phyloP scores from a whole-genome alignment of 2,888 invertebrate genomes.

The Entomobrya multifasciata region DNA sequence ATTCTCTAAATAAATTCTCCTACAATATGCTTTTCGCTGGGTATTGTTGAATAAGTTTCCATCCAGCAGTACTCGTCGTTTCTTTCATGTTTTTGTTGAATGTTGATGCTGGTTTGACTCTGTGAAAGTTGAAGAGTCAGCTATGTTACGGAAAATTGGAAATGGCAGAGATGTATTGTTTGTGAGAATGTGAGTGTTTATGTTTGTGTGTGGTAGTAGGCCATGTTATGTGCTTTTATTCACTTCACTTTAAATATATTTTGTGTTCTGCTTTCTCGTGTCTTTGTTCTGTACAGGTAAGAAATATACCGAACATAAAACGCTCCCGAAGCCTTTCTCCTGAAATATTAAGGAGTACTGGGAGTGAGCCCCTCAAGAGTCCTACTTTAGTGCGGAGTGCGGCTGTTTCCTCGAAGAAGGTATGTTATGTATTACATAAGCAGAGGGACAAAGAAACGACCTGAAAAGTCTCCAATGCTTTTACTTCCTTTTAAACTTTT shows the following conservation, averaged over 20 bases:
- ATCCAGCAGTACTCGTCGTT: no score
- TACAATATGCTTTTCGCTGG: constrained; percentile 11
- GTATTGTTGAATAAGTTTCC: no score
- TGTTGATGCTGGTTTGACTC: no score
- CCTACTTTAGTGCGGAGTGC: constrained; percentile 72
- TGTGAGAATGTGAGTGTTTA: neutral
- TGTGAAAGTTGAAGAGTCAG: neutral
- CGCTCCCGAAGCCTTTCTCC: constrained; percentile 77
- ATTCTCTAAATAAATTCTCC: neutral
- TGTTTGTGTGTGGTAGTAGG: constrained; percentile 3
- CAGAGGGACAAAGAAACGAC: no score
- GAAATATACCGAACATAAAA: constrained; percentile 59
- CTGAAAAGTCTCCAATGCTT: no score
- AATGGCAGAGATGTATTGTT: constrained; percentile 44
- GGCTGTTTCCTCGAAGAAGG: constrained; percentile 52
- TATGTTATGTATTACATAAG: no score
- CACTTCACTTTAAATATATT: neutral
- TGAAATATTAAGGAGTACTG: constrained; percentile 75
- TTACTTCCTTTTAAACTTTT: no score
- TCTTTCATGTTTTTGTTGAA: neutral
- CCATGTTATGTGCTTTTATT: neutral
- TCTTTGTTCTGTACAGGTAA: constrained; percentile 37
- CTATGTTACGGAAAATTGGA: constrained; percentile 43
- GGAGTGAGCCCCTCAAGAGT: constrained; percentile 67
- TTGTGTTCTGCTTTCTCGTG: neutral